Conservation (phyloP, 1,140 invertebrate species). For the Pissodes strobi region DNA sequence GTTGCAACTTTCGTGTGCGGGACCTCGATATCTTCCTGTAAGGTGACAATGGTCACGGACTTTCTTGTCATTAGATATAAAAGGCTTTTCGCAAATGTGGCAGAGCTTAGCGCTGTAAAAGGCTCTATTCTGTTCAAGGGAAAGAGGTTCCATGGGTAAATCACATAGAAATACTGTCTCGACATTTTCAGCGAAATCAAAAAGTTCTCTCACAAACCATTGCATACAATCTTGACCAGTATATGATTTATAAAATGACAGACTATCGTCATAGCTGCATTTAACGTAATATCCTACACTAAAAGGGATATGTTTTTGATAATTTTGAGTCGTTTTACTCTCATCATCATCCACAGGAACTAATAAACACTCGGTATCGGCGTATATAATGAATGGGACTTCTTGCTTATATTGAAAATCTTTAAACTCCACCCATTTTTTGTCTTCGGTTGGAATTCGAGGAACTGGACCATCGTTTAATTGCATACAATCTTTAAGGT, state of each 20-base stretch:
- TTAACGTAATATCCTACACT: conserved; percentile 27
- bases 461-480: neutral
- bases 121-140: neutral
- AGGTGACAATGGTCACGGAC: conserved; percentile 40
- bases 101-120: conserved; percentile 21
- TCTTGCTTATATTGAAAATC: neutral
- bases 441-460: neutral
- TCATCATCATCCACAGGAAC: neutral
- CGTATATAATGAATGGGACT: neutral
- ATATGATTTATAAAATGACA: conserved; percentile 43
- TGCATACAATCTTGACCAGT: conserved; percentile 27
- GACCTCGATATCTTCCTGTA: too few relatives aligned
- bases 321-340: conserved; percentile 2
- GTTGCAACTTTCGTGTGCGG: too few relatives aligned
- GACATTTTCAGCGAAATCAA: conserved; percentile 32
- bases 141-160: conserved; percentile 29
- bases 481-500: conserved; percentile 33
- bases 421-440: neutral
- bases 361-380: neutral
- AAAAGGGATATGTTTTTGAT: conserved; percentile 48
- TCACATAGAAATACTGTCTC: conserved; percentile 30
- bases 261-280: conserved; percentile 37
- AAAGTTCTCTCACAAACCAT: conserved; percentile 34
- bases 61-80: neutral
- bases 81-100: conserved; percentile 46